These are phyloP conservation scores for Paratrypauchen microcephalus DNA, from an alignment of 2,797 vertebrate genomes.

Conservation along the genomic window DNA sequence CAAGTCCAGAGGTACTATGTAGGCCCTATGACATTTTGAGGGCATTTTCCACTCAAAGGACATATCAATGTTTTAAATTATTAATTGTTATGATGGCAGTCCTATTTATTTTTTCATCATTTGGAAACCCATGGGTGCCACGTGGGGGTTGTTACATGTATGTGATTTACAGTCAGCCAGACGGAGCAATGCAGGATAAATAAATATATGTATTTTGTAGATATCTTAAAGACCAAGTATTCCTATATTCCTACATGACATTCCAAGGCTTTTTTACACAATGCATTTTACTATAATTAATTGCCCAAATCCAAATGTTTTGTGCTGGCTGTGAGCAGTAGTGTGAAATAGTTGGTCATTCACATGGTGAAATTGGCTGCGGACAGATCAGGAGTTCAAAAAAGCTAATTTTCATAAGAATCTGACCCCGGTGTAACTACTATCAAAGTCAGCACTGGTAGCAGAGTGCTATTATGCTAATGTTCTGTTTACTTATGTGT, in stretches of 20 bases:
- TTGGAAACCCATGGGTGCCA: too few relatives aligned
- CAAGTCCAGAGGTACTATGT: conserved; percentile 43
- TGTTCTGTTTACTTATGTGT: neutral
- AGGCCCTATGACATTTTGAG: conserved; percentile 32
- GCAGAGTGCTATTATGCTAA: neutral
- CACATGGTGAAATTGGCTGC: conserved; percentile 21
- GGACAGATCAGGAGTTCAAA: neutral
- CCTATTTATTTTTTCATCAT: too few relatives aligned
- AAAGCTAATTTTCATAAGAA: neutral
- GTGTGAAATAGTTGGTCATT: conserved; percentile 7
- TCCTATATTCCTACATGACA: too few relatives aligned
- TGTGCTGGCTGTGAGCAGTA: neutral
- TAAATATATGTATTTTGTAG: too few relatives aligned
- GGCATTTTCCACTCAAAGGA: too few relatives aligned
- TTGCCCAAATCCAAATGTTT: neutral
- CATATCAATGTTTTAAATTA: too few relatives aligned
- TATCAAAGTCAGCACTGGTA: conserved; percentile 4
- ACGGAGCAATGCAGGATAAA: neutral
- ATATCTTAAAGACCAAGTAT: too few relatives aligned
- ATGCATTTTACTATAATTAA: neutral
- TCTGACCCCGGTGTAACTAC: neutral
- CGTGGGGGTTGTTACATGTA: neutral
- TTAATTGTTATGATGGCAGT: too few relatives aligned
- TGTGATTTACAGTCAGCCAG: neutral
- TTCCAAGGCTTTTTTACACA: too few relatives aligned